Evolutionary conservation across 2,797 vertebrate genomes (phyloP), one percentile per base, ranked within the genome.

Genomic region (Myripristis jacobus): DNA sequence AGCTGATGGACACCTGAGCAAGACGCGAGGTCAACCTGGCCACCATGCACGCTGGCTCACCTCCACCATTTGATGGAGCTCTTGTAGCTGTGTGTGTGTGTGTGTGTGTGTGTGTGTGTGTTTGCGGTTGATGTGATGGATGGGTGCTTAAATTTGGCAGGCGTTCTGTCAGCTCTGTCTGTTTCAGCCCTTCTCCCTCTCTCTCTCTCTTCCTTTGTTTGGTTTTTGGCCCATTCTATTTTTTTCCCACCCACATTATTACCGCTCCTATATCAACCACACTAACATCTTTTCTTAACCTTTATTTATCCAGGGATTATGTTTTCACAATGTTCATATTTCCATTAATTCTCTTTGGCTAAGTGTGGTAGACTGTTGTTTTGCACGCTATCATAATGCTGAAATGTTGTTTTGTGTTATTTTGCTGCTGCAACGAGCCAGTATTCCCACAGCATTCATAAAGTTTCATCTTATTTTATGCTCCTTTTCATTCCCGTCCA

Each of bases 1-100:
- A 21, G 69, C 75, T 79, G 82, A 88, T 44, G 48, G 88, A 88
- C 87, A 83, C 80, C 71, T 84, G 77, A 75, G 72, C 54, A 54
- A 81, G 79, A 88, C 80, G 70, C 60, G 80, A 64, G 87, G 83
- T 88, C 85, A 72, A 44, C 78, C 54, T 48, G 38, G 62, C 85
- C 66, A 57, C 61, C 12, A n/a, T 69, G 52, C 54, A 47, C 19
- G 25, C 47, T 81, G 74, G 70, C 70, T 61, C 54, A 41, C 48
- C 64, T 77, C 73, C 68, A 73, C 11, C 25, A 10, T 63, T 68
- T 69, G 67, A 85, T 41, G 13, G 55, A 63, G 34, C 3, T n/a
- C 38, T 52, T 31, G 31, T 22, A 38, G 19, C 8, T 66, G 6
- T 62, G 34, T 41, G 65, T 54, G 29, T 58, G 50, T 27, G 50